Conservation (phyloP, 2,888 invertebrate genomes). For the Digitonthophagus gazella region DNA sequence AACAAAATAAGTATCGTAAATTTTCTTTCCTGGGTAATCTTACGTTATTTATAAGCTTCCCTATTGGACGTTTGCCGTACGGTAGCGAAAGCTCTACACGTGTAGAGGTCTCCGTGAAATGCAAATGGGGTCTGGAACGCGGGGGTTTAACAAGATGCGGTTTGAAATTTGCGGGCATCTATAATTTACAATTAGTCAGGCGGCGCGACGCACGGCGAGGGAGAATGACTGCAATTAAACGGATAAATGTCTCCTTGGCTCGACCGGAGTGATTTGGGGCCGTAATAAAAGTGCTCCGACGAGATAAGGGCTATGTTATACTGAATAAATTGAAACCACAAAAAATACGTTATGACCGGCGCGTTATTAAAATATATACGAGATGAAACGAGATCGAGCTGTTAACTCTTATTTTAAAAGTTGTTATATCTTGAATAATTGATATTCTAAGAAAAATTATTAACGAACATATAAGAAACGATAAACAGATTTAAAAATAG, state of each 20-base stretch:
- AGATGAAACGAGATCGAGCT: neutral
- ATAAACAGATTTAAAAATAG: too few relatives aligned
- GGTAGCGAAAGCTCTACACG: neutral
- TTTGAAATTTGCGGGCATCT: constrained; percentile 14
- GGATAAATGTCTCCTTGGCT: constrained; percentile 2
- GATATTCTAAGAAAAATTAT: neutral
- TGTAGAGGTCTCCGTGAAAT: neutral
- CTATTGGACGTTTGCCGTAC: neutral
- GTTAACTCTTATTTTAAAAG: neutral
- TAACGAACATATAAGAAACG: neutral
- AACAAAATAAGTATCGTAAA: neutral
- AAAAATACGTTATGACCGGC: neutral
- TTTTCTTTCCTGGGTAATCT: neutral
- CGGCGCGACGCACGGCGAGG: constrained; percentile 1
- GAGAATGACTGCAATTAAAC: constrained; percentile 11
- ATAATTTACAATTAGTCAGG: constrained; percentile 17
- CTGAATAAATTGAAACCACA: neutral
- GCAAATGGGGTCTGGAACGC: neutral
- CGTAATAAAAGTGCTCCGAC: neutral
- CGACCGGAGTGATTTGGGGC: neutral
- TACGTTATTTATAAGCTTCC: neutral
- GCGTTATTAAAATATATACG: neutral
- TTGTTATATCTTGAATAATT: neutral
- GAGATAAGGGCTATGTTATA: neutral
- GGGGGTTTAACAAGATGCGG: constrained; percentile 18